Conservation (phyloP, 2,113 vertebrate species). For the Campylomormyrus tamandua region DNA sequence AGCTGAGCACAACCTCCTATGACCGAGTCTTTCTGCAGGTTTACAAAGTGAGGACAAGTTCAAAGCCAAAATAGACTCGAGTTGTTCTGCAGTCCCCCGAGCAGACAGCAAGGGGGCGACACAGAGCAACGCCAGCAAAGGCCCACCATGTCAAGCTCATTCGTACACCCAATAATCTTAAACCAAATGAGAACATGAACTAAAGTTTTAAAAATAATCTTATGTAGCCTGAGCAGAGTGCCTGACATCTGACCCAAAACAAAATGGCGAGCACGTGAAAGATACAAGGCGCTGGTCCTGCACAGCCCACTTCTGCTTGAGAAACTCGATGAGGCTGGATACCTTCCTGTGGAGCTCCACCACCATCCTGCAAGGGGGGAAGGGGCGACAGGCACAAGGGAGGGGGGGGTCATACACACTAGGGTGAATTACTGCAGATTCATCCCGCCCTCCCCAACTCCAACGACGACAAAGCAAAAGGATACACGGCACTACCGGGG, state of each 20-base stretch:
- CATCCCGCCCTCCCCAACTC: not conserved
- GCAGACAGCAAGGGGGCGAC: not conserved
- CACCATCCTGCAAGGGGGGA: slow-evolving; percentile 73
- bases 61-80: not conserved
- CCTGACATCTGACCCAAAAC: not conserved
- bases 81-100: not conserved
- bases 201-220: too few relatives aligned
- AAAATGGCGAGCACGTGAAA: slow-evolving; percentile 36
- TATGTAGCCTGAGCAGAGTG: not conserved
- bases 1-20: not conserved
- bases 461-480: not conserved
- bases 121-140: not conserved
- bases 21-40: not conserved
- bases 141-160: not conserved
- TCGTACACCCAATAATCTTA: not conserved
- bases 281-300: slow-evolving; percentile 95
- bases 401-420: not conserved
- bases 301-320: slow-evolving; percentile 94
- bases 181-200: not conserved
- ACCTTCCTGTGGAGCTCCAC: slow-evolving; percentile 96
- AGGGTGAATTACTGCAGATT: not conserved
- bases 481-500: not conserved
- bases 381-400: not conserved
- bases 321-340: slow-evolving; percentile 92
- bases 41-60: not conserved